Evolutionary conservation across 2,888 invertebrate species (phyloP).

Genomic region (Eristalinus sepulchralis): DNA sequence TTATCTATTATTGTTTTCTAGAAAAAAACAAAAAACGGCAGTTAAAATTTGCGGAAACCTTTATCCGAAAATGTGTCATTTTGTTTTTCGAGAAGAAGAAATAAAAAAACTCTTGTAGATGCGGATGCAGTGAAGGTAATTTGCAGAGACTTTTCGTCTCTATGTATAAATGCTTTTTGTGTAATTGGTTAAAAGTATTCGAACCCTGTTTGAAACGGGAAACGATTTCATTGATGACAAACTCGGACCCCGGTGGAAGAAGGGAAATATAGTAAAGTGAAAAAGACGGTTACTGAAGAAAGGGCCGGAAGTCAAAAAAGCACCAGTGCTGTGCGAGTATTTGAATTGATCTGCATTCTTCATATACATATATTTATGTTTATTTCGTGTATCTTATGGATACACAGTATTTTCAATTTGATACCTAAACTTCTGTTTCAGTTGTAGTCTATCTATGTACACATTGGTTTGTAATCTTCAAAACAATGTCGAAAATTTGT

Average conservation of each 20-base stretch:
- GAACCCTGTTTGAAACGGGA: neutral
- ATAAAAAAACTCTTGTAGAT: neutral
- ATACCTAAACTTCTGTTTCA: constrained; percentile 37
- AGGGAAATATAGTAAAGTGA: neutral
- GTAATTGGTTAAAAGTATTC: neutral
- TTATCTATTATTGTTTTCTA: constrained; percentile 33
- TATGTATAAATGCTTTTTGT: neutral
- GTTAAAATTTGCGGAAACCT: constrained; percentile 67
- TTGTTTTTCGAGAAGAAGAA: neutral
- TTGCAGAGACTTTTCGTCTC: neutral
- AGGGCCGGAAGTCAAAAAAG: constrained; percentile 54
- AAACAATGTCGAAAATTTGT: constrained; percentile 37
- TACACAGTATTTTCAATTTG: constrained; percentile 26
- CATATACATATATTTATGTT: neutral
- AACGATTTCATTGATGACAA: too few species aligned
- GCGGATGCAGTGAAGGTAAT: neutral
- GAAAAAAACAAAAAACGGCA: constrained; percentile 54
- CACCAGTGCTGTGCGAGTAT: constrained; percentile 69
- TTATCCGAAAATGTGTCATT: constrained; percentile 39
- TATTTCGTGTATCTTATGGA: constrained; percentile 3
- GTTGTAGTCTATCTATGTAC: constrained; percentile 53
- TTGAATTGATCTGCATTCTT: constrained; percentile 28
- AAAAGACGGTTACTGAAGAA: neutral
- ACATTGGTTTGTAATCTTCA: constrained; percentile 35
- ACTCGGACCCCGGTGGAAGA: too few species aligned